Evolutionary conservation across 2,113 vertebrate genomes (phyloP).

Genomic region (Arothron firmamentum): DNA sequence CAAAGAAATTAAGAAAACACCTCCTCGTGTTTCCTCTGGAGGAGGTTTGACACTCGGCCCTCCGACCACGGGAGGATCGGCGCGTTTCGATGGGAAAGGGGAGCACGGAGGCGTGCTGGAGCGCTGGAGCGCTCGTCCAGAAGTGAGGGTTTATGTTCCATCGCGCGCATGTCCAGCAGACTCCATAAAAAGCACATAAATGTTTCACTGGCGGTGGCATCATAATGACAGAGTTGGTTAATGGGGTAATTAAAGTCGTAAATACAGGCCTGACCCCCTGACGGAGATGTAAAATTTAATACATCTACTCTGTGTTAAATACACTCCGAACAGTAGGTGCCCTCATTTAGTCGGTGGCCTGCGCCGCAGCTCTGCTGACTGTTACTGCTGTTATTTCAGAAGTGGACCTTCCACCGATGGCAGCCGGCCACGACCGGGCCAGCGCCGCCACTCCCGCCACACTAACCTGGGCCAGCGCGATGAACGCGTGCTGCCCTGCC

Average conservation of each 20-base stretch:
- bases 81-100: constrained; percentile 19
- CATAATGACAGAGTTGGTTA: constrained; percentile 68
- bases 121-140: constrained; percentile 61
- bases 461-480: constrained; percentile 11
- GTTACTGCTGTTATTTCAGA: background rate
- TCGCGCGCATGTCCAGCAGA: constrained; percentile 54
- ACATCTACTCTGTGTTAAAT: constrained; percentile 44
- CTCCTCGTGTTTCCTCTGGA: constrained; percentile 7
- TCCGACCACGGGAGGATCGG: constrained; percentile 17
- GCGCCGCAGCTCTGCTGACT: background rate
- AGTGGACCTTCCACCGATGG: constrained; percentile 1
- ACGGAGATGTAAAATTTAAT: constrained; percentile 52
- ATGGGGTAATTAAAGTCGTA: constrained; percentile 69
- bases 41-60: constrained; percentile 41
- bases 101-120: constrained; percentile 30
- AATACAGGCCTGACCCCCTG: constrained; percentile 47
- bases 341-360: constrained; percentile 21
- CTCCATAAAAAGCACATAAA: constrained; percentile 72
- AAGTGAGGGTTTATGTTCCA: constrained; percentile 67
- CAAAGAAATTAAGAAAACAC: constrained; percentile 60
- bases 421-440: constrained; percentile 3
- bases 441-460: background rate
- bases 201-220: constrained; percentile 62
- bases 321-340: constrained; percentile 16
- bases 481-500: constrained; percentile 37